Evolutionary conservation across 2,113 vertebrate genomes (phyloP).

Genomic region (Neotragus pygmaeus): DNA sequence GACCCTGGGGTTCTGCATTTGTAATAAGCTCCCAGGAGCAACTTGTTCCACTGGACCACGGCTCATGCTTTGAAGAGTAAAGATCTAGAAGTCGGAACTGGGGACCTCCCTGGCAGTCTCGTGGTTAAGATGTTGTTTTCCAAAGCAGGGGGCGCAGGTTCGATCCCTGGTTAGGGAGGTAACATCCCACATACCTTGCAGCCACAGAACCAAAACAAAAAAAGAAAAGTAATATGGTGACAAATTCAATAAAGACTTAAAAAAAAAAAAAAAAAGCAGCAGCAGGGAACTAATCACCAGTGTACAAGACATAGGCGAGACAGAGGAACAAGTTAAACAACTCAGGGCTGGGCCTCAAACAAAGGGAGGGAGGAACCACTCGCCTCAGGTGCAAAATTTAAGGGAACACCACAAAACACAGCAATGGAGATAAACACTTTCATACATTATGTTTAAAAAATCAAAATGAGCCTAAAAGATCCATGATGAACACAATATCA

Average conservation of each 20-base stretch:
- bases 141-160: neutral
- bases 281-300: neutral
- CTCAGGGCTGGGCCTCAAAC: neutral
- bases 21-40: neutral
- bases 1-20: neutral
- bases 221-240: neutral
- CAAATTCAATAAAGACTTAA: neutral
- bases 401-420: neutral
- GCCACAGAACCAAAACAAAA: neutral
- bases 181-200: neutral
- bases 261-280: neutral
- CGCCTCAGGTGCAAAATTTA: neutral
- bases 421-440: neutral
- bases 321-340: neutral
- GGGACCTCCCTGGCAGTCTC: neutral
- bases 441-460: neutral
- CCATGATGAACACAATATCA: neutral
- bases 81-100: neutral
- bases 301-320: neutral
- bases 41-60: accelerated
- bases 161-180: neutral
- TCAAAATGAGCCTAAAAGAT: neutral
- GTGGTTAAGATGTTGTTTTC: neutral
- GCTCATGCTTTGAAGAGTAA: neutral
- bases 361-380: neutral